These are phyloP conservation scores for Streptopelia turtur DNA, from an alignment of 2,797 vertebrate species.

Conservation along the genomic window DNA sequence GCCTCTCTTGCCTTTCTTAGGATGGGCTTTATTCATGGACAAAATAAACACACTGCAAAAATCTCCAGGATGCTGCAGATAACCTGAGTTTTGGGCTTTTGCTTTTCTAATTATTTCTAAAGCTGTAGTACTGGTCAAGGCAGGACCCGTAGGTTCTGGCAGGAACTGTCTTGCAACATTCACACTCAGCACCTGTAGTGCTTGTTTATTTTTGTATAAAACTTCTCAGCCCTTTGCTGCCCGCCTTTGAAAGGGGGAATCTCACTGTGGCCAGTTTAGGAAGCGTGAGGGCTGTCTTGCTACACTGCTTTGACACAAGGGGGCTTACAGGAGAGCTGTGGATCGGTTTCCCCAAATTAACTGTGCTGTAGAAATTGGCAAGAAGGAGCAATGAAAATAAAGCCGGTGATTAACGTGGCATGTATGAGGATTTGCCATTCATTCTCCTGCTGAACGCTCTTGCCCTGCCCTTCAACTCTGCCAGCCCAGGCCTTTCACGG, in stretches of 20 bases:
- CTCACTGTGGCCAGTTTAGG: not conserved
- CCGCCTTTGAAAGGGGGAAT: not conserved
- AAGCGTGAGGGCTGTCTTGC: accelerated
- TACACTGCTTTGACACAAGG: not conserved
- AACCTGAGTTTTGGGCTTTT: not conserved
- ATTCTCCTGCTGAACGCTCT: not conserved
- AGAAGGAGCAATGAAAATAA: not conserved
- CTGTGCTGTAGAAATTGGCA: not conserved
- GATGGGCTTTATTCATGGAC: not conserved
- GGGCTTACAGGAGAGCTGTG: not conserved
- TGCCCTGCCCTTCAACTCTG: slow-evolving; percentile 69
- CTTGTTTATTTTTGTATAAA: not conserved
- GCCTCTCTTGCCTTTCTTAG: not conserved
- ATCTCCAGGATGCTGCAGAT: not conserved
- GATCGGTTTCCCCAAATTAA: not conserved
- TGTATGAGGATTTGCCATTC: not conserved
- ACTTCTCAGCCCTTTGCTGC: not conserved
- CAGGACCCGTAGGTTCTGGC: not conserved
- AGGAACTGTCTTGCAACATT: not conserved
- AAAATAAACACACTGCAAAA: not conserved
- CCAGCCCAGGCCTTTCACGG: slow-evolving; percentile 38
- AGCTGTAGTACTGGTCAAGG: not conserved
- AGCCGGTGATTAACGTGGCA: not conserved
- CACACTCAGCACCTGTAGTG: too few species aligned
- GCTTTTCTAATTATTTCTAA: not conserved